Evolutionary conservation across 2,888 invertebrate species (phyloP).

Genomic region (Temnothorax rugatulus): DNA sequence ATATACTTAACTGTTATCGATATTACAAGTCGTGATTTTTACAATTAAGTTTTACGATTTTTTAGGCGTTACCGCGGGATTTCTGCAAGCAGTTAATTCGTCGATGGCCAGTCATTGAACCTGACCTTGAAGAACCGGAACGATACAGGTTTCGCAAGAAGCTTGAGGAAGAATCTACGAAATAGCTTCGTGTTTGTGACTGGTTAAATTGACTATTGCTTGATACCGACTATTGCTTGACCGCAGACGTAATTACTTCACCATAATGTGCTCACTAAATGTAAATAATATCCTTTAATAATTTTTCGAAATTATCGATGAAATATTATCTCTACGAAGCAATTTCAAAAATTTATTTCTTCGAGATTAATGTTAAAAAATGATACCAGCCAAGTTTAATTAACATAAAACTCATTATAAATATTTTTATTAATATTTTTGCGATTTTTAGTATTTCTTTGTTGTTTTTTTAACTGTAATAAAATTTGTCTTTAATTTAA

Average conservation of each 20-base stretch:
- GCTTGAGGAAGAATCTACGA: not conserved
- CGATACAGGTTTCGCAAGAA: slow-evolving; percentile 58
- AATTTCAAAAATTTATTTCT: not conserved
- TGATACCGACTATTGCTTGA: not conserved
- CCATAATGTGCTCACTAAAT: not conserved
- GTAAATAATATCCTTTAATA: not conserved
- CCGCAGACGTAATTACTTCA: not conserved
- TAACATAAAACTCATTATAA: not conserved
- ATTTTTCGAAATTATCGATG: not conserved
- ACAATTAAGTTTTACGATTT: slow-evolving; percentile 14
- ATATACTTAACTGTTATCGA: not conserved
- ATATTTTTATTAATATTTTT: not conserved
- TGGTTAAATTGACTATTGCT: not conserved
- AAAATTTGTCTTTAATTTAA: not conserved
- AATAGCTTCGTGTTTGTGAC: not conserved
- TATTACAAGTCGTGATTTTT: slow-evolving; percentile 22
- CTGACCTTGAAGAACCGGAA: slow-evolving; percentile 75
- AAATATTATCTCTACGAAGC: not conserved
- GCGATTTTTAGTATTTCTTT: not conserved
- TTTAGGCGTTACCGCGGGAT: not conserved
- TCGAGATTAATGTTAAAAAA: not conserved
- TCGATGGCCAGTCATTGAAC: slow-evolving; percentile 75
- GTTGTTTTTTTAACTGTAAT: not conserved
- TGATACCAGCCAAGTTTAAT: not conserved
- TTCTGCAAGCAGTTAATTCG: not conserved